Base-by-base conservation (phyloP, 2,797 vertebrate species). In the Enteromius viviparus region DNA sequence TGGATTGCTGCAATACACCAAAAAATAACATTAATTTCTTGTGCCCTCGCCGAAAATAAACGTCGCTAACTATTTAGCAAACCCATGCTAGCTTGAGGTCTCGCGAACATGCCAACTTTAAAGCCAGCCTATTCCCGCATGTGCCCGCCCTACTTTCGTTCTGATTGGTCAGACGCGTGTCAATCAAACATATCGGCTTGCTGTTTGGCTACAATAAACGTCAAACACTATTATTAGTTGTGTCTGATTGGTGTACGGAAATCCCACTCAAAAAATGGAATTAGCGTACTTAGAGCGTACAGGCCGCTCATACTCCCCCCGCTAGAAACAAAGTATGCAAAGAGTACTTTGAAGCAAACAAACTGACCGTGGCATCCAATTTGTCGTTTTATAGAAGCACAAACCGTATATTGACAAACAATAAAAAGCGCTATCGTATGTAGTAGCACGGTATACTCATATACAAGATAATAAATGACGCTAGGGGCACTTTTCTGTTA, bases 101-200 rank as follows among this genome's bases (percentile, higher is more conserved):
- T 79, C 26, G 58, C 76, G 60, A 74, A 76, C 80, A 49, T 75
- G 78, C 82, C 86, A 47, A 83, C 72, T 86, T 90, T 66, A 86
- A 91, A 58, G 90, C 90, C 94, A 69, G 92, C 94, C 94, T 92
- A 92, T 96, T 96, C 94, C 94, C 94, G 94, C 93, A 94, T 87
- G 87, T 90, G 90, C 91, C 93, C 93, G 92, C 94, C 94, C 91
- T 82, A 75, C 68, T 72, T 84, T 29, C 29, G 12, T 84, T 74
- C 55, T 80, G 26, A 94, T 94, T 94, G 93, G 94, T 79, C 82
- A 17, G 0, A 32, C 3, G 78, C 81, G 72, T 80, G 90, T 91
- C 92, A 90, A 74, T 94, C 93, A 91, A 55, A 84, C 1, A 37
- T 45, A 42, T 74, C 71, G 78, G 64, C 21, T 8, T 65, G 79